A percentile compares a stretch with the other conserved stretches of the same genome.
Conservation (phyloP, 2,797 vertebrate species). For the Nannoperca obscura region DNA sequence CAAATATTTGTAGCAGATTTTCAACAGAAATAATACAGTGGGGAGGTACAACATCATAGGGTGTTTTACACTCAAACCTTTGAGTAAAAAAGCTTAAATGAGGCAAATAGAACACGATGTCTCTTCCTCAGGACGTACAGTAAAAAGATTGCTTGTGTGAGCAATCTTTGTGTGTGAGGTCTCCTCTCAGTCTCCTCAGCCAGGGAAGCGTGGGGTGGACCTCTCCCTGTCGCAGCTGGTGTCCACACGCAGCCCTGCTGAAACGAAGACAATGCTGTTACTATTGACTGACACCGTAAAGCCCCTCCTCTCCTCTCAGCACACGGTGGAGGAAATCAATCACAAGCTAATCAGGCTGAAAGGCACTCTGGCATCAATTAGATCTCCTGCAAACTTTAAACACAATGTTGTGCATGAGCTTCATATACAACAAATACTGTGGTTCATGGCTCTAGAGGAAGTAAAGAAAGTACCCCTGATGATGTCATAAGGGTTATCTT, state of each 20-base stretch:
- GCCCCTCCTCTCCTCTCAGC: conserved; percentile 10
- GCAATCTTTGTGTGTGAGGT: no score
- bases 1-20: not conserved
- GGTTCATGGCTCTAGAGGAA: no score
- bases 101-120: not conserved
- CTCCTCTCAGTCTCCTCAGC: conserved; percentile 33
- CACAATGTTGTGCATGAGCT: not conserved
- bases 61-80: not conserved
- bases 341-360: conserved; percentile 35
- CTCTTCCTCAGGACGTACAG: not conserved
- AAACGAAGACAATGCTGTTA: conserved; percentile 54
- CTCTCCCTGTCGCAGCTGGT: conserved; percentile 30
- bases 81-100: not conserved
- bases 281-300: conserved; percentile 16
- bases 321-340: conserved; percentile 38
- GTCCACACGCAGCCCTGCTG: conserved; percentile 24
- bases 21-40: no score
- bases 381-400: conserved; percentile 9
- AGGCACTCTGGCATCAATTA: not conserved
- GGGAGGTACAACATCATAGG: not conserved
- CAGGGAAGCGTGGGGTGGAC: conserved; percentile 34
- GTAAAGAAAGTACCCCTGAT: not conserved
- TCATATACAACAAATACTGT: not conserved
- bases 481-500: not conserved
- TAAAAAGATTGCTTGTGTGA: no score